Percentiles rank a stretch among this genome's conserved stretches.
These are phyloP conservation scores for Saccostrea echinata DNA, from an alignment of 1,140 invertebrate genomes.

Conservation along the genomic window DNA sequence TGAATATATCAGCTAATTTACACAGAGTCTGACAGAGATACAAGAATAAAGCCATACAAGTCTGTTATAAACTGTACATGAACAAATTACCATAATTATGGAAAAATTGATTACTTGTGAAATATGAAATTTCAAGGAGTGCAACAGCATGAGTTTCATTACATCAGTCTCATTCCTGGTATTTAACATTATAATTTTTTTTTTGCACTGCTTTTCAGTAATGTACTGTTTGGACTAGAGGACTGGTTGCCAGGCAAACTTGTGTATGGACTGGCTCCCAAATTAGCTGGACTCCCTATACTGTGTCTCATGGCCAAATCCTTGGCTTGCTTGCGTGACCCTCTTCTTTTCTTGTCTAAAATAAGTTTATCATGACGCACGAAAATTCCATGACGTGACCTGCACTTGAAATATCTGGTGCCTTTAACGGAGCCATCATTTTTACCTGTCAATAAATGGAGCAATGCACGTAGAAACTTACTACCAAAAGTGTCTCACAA, in stretches of 20 bases:
- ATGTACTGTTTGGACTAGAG: constrained; percentile 32
- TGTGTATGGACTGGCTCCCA: constrained; percentile 44
- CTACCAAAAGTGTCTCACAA: background rate
- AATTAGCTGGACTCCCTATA: constrained; percentile 30
- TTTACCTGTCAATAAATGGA: constrained; percentile 85
- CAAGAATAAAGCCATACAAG: background rate
- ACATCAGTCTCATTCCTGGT: background rate
- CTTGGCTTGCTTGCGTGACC: constrained; percentile 62
- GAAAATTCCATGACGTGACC: constrained; percentile 94
- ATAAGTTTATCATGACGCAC: constrained; percentile 83
- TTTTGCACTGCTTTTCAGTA: constrained; percentile 60
- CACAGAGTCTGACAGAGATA: background rate
- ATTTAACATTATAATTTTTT: constrained; percentile 50
- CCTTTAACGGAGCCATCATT: constrained; percentile 96
- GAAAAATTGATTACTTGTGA: background rate
- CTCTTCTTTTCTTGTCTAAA: constrained; percentile 75
- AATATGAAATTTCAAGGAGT: background rate
- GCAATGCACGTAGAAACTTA: background rate
- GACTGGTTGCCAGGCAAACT: background rate
- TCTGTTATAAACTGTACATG: background rate
- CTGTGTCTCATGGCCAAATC: constrained; percentile 56
- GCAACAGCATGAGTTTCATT: background rate
- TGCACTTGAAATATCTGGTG: constrained; percentile 93
- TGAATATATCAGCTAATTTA: background rate
- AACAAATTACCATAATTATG: too few relatives aligned